Evolutionary conservation across 2,888 invertebrate genomes (phyloP), one percentile per base, ranked within the genome.

Genomic region (Synergus itoensis): DNA sequence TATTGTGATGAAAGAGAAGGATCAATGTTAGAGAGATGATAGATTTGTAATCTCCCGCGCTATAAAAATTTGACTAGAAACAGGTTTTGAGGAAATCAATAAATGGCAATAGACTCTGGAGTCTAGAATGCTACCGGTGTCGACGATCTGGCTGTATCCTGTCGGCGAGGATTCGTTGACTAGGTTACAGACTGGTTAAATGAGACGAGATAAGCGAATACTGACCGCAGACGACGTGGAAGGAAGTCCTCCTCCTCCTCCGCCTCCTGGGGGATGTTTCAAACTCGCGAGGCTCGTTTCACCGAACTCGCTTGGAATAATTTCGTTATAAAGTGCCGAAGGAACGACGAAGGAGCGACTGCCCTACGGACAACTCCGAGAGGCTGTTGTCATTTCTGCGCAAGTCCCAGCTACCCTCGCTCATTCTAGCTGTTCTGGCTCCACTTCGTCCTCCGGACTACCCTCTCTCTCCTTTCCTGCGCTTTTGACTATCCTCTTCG

Each of bases 301-400:
- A 79, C 82, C 84, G 85, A 85, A 85, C 86, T 85, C 85, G 85
- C 84, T 85, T 84, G 84, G 83, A 87, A 86, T 89, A 89, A 90
- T 90, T 89, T 89, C 87, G 88, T 89, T 90, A 89, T 87, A 85
- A 87, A 87, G 86, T 88, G 85, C 84, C 89, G 89, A 90, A 89
- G 89, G 88, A 88, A 88, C 89, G 88, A 88, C 89, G 89, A 89
- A 90, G 88, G 89, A 89, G 88, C 88, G 85, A 88, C 90, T 90
- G 89, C 87, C 88, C 88, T 88, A 87, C 85, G 86, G 84, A 84
- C 84, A 86, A 85, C 81, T 84, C 86, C 86, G 86, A 84, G 84
- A 85, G 81, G 81, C 79, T 80, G 80, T 81, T 64, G 78, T 80
- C 82, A 82, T 82, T 79, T 81, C 78, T 86, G 86, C 87, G 85